Percentiles rank a stretch among this genome's conserved stretches.
Evolutionary conservation across 1,140 invertebrate species (phyloP).

Genomic region (Camponotus pennsylvanicus): DNA sequence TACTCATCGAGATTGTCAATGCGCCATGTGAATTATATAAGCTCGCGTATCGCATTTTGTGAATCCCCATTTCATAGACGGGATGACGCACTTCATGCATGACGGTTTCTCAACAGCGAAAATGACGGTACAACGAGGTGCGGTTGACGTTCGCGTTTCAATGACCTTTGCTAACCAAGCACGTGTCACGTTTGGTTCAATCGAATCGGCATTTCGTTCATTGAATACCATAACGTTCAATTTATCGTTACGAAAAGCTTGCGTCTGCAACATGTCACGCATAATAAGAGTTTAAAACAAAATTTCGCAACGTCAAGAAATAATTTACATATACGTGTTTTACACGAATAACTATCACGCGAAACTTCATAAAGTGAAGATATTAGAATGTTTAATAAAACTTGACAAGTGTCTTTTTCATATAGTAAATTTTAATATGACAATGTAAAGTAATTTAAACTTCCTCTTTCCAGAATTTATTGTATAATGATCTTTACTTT

Average conservation of each 20-base stretch:
- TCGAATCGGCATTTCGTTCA: slow-evolving; percentile 15
- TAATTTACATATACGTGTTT: slow-evolving; percentile 17
- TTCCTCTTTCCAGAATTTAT: neutral
- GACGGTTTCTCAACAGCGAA: slow-evolving; percentile 53
- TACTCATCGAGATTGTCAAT: neutral
- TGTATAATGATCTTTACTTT: neutral
- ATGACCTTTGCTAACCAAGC: slow-evolving; percentile 52
- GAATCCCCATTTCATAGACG: slow-evolving; percentile 32
- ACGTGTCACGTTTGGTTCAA: slow-evolving; percentile 17
- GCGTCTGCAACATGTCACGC: neutral
- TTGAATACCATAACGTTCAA: neutral
- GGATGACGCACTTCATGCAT: slow-evolving; percentile 52
- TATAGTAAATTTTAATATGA: neutral
- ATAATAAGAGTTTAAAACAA: neutral
- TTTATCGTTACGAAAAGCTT: slow-evolving; percentile 19
- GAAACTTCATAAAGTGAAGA: neutral
- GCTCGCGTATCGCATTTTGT: neutral
- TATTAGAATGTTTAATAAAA: neutral
- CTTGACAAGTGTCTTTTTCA: neutral
- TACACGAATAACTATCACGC: neutral
- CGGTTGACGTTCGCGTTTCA: slow-evolving; percentile 44
- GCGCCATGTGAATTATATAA: slow-evolving; percentile 26
- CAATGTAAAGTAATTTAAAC: neutral
- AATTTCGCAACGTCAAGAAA: neutral
- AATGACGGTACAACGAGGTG: slow-evolving; percentile 54